Percentiles rank a stretch among this genome's conserved stretches.
These are phyloP conservation scores for Gadopsis marmoratus DNA, from an alignment of 2,797 vertebrate species.

Conservation along the genomic window DNA sequence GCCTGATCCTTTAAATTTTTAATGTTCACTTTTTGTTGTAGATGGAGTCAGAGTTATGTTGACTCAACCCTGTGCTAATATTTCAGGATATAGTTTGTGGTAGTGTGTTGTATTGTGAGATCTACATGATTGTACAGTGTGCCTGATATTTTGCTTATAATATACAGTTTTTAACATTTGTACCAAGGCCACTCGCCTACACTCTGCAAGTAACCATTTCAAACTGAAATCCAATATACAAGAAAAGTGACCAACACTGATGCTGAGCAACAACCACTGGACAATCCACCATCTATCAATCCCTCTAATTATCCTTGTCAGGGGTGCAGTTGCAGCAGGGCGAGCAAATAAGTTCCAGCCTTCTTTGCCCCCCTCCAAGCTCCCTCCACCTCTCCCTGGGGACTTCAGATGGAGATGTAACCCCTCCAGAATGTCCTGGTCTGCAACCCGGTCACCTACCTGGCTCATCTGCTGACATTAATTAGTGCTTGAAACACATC, in stretches of 20 bases:
- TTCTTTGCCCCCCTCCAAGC: slow-evolving; percentile 9
- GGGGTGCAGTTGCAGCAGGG: slow-evolving; percentile 32
- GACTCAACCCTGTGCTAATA: background rate
- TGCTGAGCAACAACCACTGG: background rate
- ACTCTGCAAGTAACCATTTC: background rate
- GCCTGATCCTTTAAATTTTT: background rate
- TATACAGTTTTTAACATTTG: background rate
- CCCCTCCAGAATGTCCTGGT: slow-evolving; percentile 43
- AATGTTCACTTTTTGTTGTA: background rate
- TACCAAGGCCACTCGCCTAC: background rate
- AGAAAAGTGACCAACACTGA: slow-evolving; percentile 8
- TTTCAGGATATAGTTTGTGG: background rate
- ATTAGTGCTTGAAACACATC: slow-evolving; percentile 49
- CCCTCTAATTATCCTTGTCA: slow-evolving; percentile 47
- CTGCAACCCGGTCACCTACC: slow-evolving; percentile 24
- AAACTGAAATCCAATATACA: slow-evolving; percentile 12
- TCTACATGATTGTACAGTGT: background rate
- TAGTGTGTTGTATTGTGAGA: slow-evolving; percentile 3
- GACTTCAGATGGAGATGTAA: slow-evolving; percentile 43
- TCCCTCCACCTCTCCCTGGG: slow-evolving; percentile 34
- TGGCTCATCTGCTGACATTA: slow-evolving; percentile 41
- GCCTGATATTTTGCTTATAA: background rate
- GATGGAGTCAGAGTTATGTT: background rate
- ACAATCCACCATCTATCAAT: slow-evolving; percentile 16
- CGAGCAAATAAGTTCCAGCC: slow-evolving; percentile 15